These are phyloP conservation scores for Syrmaticus mikado DNA, from an alignment of 2,113 vertebrate species.

Conservation along the genomic window DNA sequence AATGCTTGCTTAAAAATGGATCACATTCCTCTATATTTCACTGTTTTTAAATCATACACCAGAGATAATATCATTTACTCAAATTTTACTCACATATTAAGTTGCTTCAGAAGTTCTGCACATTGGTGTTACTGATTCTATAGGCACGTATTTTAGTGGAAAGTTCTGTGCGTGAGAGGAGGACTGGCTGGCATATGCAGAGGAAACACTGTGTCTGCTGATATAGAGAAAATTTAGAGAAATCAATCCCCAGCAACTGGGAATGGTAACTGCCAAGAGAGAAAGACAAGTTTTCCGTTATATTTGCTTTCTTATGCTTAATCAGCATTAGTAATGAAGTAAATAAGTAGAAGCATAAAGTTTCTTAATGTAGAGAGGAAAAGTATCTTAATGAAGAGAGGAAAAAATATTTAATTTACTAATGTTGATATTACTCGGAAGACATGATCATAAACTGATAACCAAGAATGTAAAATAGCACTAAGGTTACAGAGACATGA, in stretches of 20 bases:
- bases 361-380: background rate
- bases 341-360: background rate
- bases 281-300: background rate
- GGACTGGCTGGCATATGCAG: background rate
- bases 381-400: background rate
- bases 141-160: background rate
- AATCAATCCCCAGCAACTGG: background rate
- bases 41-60: background rate
- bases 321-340: background rate
- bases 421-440: background rate
- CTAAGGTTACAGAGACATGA: background rate
- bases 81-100: background rate
- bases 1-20: background rate
- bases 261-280: background rate
- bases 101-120: background rate
- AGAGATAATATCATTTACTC: background rate
- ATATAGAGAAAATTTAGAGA: background rate
- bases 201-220: background rate
- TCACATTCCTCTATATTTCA: background rate
- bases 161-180: background rate
- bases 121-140: fast-evolving
- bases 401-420: background rate
- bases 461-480: background rate
- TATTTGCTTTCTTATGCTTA: background rate
- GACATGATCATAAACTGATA: background rate